Percentiles rank a stretch among this genome's conserved stretches.
phyloP scores from a whole-genome alignment of 1,140 invertebrate species.

The Tetragonula clypearis region DNA sequence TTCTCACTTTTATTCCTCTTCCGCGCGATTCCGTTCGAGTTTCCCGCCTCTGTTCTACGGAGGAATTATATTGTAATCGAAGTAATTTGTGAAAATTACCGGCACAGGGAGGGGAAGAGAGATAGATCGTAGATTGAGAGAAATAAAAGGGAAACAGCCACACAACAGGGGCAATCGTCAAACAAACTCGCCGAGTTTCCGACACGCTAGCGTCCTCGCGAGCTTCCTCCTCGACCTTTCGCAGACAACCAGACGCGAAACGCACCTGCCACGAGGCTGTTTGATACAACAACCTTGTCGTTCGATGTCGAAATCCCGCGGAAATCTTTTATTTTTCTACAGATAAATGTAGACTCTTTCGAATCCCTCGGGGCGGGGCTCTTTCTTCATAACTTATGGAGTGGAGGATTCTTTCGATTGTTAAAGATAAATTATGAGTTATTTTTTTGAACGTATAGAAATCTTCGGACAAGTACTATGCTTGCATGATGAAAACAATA shows the following conservation, averaged over 20 bases:
- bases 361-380: too few relatives aligned
- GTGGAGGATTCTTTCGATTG: too few relatives aligned
- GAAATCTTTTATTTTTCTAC: background rate
- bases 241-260: background rate
- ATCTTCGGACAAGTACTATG: too few relatives aligned
- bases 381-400: too few relatives aligned
- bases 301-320: conserved; percentile 11
- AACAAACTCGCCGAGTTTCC: background rate
- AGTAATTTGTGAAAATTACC: conserved; percentile 58
- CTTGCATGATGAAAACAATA: too few relatives aligned
- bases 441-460: too few relatives aligned
- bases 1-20: conserved; percentile 42
- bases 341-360: conserved; percentile 11
- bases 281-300: background rate
- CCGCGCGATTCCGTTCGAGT: conserved; percentile 51
- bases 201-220: background rate
- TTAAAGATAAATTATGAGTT: too few relatives aligned
- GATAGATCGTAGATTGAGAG: background rate
- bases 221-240: background rate
- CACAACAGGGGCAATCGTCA: background rate
- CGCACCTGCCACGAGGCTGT: conserved; percentile 23
- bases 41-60: background rate
- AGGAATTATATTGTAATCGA: conserved; percentile 65
- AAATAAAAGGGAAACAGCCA: background rate
- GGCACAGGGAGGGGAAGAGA: too few relatives aligned